phyloP scores from a whole-genome alignment of 2,888 invertebrate species.

The Meta bourneti region DNA sequence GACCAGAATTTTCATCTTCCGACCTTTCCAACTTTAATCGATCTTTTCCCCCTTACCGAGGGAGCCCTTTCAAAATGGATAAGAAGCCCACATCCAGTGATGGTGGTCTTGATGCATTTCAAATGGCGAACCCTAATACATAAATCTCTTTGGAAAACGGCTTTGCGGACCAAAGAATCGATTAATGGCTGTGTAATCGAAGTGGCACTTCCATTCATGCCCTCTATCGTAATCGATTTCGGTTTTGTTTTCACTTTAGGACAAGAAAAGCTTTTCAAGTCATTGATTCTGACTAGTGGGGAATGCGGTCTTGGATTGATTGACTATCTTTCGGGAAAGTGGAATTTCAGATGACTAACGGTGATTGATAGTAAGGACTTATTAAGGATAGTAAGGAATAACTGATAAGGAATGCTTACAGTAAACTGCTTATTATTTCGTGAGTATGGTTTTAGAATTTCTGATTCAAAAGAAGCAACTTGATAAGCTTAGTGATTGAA shows the following conservation, averaged over 20 bases:
- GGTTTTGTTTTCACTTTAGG: slow-evolving; percentile 25
- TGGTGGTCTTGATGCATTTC: background rate
- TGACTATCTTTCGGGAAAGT: too few species aligned
- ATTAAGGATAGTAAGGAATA: too few species aligned
- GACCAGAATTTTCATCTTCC: slow-evolving; percentile 40
- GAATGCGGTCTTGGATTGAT: background rate
- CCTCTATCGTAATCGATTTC: slow-evolving; percentile 25
- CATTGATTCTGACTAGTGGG: slow-evolving; percentile 9
- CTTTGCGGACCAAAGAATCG: slow-evolving; percentile 7
- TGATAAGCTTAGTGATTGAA: too few species aligned
- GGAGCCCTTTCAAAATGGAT: slow-evolving; percentile 17
- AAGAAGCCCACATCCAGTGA: background rate
- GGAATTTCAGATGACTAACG: too few species aligned
- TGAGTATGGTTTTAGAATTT: too few species aligned
- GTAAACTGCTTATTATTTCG: too few species aligned
- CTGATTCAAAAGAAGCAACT: too few species aligned
- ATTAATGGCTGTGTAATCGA: slow-evolving; percentile 44
- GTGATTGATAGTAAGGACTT: too few species aligned
- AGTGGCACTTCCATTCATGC: slow-evolving; percentile 31
- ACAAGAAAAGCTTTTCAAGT: background rate
- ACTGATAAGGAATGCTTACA: too few species aligned
- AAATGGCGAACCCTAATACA: slow-evolving; percentile 15
- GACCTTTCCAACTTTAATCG: slow-evolving; percentile 8
- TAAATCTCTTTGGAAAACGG: slow-evolving; percentile 36
- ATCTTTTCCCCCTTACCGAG: background rate